Evolutionary conservation across 2,113 vertebrate genomes (phyloP).

Genomic region (Catharus fuscescens): DNA sequence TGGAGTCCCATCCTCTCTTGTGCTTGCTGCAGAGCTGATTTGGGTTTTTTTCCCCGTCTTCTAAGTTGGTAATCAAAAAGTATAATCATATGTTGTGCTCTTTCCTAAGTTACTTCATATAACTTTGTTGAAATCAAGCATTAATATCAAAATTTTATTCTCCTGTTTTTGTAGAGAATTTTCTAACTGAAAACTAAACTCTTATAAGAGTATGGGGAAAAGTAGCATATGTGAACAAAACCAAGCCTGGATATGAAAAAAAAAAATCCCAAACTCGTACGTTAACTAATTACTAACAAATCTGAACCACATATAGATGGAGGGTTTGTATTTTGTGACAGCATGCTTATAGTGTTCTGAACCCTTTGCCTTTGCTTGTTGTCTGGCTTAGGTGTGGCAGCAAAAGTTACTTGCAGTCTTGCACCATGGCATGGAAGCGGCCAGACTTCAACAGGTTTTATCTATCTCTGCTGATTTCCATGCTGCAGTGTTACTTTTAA

Average conservation of each 20-base stretch:
- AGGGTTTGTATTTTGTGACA: neutral
- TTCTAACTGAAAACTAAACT: neutral
- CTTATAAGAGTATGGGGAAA: neutral
- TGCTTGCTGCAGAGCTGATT: neutral
- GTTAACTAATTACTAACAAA: neutral
- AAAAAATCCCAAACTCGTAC: no score
- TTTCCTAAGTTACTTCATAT: neutral
- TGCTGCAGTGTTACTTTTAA: neutral
- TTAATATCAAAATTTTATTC: neutral
- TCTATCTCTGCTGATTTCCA: neutral
- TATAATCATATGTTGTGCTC: neutral
- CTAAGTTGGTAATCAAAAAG: neutral
- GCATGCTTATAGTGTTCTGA: neutral
- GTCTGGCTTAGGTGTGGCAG: neutral
- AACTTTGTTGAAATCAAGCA: neutral
- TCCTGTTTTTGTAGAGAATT: neutral
- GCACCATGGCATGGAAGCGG: neutral
- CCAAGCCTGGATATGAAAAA: neutral
- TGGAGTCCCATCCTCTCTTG: neutral
- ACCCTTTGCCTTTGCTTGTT: neutral
- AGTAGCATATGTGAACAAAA: neutral
- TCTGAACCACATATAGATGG: neutral
- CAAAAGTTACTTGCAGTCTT: neutral
- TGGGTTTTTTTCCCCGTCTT: rapidly evolving
- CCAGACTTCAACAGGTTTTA: neutral